Percentiles rank a stretch among this genome's conserved stretches.
Conservation (phyloP, 2,888 invertebrate species). For the Ametastegia equiseti region DNA sequence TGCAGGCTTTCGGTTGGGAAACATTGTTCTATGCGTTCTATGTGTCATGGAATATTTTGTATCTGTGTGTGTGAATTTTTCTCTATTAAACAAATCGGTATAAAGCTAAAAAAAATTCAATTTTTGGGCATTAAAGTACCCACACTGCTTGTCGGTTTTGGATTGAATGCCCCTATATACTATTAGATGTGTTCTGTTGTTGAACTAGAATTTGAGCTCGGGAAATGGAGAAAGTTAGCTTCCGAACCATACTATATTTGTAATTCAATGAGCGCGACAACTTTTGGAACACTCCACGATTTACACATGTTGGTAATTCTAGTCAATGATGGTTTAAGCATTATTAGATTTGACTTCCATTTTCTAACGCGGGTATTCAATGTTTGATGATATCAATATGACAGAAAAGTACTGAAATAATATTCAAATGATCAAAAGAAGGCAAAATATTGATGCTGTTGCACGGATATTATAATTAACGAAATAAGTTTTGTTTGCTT, state of each 20-base stretch:
- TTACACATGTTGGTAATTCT: not conserved
- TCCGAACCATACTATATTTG: not conserved
- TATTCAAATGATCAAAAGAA: not conserved
- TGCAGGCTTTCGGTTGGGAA: too few relatives aligned
- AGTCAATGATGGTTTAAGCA: not conserved
- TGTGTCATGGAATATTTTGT: not conserved
- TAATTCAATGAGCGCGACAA: not conserved
- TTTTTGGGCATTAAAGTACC: not conserved
- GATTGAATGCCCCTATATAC: slow-evolving; percentile 29
- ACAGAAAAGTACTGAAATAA: too few relatives aligned
- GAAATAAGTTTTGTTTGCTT: slow-evolving; percentile 47
- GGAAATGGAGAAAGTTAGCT: not conserved
- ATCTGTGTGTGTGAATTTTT: slow-evolving; percentile 31
- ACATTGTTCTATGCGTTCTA: too few relatives aligned
- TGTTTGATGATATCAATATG: too few relatives aligned
- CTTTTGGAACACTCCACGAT: too few relatives aligned
- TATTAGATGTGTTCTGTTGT: slow-evolving; percentile 7
- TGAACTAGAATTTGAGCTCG: not conserved
- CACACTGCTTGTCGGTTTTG: slow-evolving; percentile 33
- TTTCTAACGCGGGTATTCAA: too few relatives aligned
- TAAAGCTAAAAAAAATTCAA: not conserved
- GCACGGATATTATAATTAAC: not conserved
- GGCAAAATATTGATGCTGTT: too few relatives aligned
- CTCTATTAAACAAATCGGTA: not conserved
- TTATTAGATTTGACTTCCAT: too few relatives aligned